These are phyloP conservation scores for Kryptolebias ocellatus DNA, from an alignment of 2,797 vertebrate genomes.

Conservation along the genomic window DNA sequence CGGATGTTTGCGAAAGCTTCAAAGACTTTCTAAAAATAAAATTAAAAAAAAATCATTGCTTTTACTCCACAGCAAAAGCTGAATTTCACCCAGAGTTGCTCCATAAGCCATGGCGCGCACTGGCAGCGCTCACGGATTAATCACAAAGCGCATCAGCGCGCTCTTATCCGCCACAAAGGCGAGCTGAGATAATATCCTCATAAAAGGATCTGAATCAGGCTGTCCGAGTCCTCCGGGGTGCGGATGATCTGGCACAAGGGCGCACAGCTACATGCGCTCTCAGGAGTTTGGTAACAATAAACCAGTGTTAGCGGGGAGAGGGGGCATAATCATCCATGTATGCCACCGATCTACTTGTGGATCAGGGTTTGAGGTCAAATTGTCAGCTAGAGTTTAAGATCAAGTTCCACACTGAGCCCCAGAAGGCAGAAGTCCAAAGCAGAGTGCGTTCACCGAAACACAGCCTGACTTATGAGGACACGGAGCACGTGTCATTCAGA, in stretches of 20 bases:
- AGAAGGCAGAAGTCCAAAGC: constrained; percentile 62
- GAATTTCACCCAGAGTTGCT: constrained; percentile 12
- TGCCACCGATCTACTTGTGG: constrained; percentile 52
- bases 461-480: constrained; percentile 61
- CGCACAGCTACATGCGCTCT: background rate
- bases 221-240: constrained; percentile 24
- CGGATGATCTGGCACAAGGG: constrained; percentile 10
- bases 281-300: constrained; percentile 35
- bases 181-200: constrained; percentile 45
- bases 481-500: constrained; percentile 61
- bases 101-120: constrained; percentile 22
- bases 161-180: constrained; percentile 43
- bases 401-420: constrained; percentile 71
- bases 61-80: background rate
- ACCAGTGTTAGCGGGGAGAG: background rate
- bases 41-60: background rate
- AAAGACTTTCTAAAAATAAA: background rate
- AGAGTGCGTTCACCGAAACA: constrained; percentile 56
- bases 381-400: constrained; percentile 71
- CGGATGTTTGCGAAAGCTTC: background rate
- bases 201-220: constrained; percentile 28
- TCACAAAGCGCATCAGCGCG: constrained; percentile 57
- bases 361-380: constrained; percentile 70
- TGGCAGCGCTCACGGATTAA: constrained; percentile 28
- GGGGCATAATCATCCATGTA: constrained; percentile 34